These are phyloP conservation scores for Ormyrus pomaceus DNA, from an alignment of 2,888 invertebrate genomes.

Conservation along the genomic window DNA sequence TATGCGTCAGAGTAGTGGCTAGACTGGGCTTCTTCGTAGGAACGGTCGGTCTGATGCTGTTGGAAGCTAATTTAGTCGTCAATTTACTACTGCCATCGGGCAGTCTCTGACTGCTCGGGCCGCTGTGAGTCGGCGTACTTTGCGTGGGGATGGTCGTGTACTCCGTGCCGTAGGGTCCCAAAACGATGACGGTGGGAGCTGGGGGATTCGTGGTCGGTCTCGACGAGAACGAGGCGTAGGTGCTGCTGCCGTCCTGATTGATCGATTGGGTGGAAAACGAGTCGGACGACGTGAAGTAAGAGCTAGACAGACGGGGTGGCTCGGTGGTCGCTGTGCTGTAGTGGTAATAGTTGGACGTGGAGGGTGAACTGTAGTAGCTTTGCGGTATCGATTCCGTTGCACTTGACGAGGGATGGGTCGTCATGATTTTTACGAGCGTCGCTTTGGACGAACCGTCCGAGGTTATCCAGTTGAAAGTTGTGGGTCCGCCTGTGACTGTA, in stretches of 20 bases:
- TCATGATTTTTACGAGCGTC: slow-evolving; percentile 63
- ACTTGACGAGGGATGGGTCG: slow-evolving; percentile 60
- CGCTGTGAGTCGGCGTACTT: slow-evolving; percentile 65
- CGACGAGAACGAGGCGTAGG: slow-evolving; percentile 62
- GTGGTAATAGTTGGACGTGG: slow-evolving; percentile 68
- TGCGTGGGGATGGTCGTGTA: slow-evolving; percentile 69
- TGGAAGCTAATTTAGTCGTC: slow-evolving; percentile 1
- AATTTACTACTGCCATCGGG: neutral
- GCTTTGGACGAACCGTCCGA: slow-evolving; percentile 71
- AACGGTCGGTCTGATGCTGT: slow-evolving; percentile 52
- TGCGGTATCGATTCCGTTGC: slow-evolving; percentile 52
- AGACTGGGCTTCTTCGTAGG: slow-evolving; percentile 67
- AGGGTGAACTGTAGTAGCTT: slow-evolving; percentile 63
- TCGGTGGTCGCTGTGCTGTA: slow-evolving; percentile 65
- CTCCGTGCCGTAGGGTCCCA: slow-evolving; percentile 75
- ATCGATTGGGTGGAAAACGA: slow-evolving; percentile 59
- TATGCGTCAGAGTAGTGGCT: slow-evolving; percentile 71
- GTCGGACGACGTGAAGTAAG: slow-evolving; percentile 46
- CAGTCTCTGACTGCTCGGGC: slow-evolving; percentile 53
- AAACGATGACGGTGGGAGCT: slow-evolving; percentile 80
- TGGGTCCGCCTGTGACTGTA: slow-evolving; percentile 51
- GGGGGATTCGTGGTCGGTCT: slow-evolving; percentile 75
- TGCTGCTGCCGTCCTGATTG: slow-evolving; percentile 53
- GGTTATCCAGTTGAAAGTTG: slow-evolving; percentile 69
- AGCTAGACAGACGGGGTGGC: slow-evolving; percentile 52